Conservation (phyloP, 2,797 vertebrate species). For the Toxotes lorentzi region DNA sequence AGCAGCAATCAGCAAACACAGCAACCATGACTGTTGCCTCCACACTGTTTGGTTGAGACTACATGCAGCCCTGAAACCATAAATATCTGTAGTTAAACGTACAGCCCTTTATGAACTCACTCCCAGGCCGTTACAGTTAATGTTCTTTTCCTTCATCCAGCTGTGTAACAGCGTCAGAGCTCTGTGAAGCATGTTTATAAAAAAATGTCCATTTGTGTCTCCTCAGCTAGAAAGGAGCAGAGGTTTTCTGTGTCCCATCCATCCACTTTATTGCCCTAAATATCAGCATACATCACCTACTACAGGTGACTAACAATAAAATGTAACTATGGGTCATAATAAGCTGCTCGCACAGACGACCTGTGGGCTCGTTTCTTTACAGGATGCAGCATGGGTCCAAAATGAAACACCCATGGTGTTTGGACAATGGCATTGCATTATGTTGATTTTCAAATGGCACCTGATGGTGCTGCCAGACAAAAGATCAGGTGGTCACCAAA, state of each 20-base stretch:
- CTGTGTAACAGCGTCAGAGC: slow-evolving; percentile 2
- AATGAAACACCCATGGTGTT: not conserved
- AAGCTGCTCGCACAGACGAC: no score
- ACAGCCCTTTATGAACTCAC: not conserved
- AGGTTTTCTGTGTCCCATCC: no score
- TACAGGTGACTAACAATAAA: no score
- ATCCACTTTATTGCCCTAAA: no score
- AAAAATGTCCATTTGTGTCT: slow-evolving; percentile 9
- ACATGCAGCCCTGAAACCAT: not conserved
- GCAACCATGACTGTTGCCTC: no score
- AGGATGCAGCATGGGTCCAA: not conserved
- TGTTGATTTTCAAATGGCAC: not conserved
- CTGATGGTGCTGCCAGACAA: not conserved
- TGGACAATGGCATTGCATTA: not conserved
- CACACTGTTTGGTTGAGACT: not conserved
- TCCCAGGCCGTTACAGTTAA: slow-evolving; percentile 15
- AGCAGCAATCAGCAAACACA: not conserved
- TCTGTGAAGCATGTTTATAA: not conserved
- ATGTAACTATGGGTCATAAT: no score
- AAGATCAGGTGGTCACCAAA: not conserved
- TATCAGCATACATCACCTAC: no score
- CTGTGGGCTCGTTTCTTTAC: no score
- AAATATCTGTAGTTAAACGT: not conserved
- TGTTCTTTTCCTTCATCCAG: slow-evolving; percentile 3
- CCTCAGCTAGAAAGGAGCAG: no score